Evolutionary conservation across 2,797 vertebrate genomes (phyloP).

Genomic region (Ispidina lecontei): DNA sequence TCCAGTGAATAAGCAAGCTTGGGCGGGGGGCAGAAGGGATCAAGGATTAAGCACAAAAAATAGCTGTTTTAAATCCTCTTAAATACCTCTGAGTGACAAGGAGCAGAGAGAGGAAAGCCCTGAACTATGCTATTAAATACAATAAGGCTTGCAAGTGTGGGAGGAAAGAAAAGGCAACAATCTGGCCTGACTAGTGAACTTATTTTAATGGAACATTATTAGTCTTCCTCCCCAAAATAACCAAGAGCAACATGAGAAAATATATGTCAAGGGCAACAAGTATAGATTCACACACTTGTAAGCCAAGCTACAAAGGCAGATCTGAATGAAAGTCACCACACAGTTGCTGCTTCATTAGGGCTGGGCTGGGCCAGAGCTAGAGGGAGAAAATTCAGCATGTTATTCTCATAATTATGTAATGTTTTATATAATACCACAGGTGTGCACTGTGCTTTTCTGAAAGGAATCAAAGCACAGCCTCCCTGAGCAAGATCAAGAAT

Average conservation of each 20-base stretch:
- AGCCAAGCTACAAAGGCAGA: background rate
- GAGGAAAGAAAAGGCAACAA: conserved; percentile 19
- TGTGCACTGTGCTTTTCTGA: conserved; percentile 7
- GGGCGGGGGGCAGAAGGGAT: conserved; percentile 5
- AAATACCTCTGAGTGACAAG: conserved; percentile 42
- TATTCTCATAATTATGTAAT: conserved; percentile 22
- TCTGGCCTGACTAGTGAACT: conserved; percentile 2
- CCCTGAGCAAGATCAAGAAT: conserved; percentile 42
- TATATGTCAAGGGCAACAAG: background rate
- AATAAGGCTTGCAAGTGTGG: background rate
- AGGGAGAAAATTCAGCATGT: background rate
- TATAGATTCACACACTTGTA: background rate
- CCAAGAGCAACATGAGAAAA: background rate
- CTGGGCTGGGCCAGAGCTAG: background rate
- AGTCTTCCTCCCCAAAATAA: conserved; percentile 1
- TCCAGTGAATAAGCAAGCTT: conserved; percentile 39
- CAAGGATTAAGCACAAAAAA: conserved; percentile 52
- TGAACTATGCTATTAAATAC: conserved; percentile 33
- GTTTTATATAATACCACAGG: conserved; percentile 40
- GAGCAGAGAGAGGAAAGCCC: conserved; percentile 13
- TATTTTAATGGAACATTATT: background rate
- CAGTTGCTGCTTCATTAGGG: background rate
- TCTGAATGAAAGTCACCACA: background rate
- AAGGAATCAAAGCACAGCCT: conserved; percentile 44
- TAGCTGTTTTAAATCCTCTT: conserved; percentile 45